Conservation (phyloP, 1,140 invertebrate genomes). For the Wiebesia pumilae region DNA sequence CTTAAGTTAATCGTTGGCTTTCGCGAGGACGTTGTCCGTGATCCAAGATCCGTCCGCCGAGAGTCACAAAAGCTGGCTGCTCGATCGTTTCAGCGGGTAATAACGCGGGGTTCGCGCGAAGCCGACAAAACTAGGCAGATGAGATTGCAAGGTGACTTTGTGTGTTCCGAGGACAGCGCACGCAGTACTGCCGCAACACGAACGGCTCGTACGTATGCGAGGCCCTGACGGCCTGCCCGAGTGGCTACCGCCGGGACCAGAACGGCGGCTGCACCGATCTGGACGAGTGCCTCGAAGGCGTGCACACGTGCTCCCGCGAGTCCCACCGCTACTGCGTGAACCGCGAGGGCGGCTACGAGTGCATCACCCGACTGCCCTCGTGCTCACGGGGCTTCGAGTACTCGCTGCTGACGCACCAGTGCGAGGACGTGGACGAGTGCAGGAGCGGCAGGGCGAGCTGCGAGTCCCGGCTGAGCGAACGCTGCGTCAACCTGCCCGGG, state of each 20-base stretch:
- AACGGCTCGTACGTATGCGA: slow-evolving; percentile 66
- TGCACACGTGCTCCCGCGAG: slow-evolving; percentile 65
- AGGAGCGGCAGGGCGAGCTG: slow-evolving; percentile 64
- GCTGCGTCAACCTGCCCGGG: slow-evolving; percentile 77
- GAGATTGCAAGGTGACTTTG: not conserved
- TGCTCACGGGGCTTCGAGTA: slow-evolving; percentile 68
- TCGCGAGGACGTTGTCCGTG: too few relatives aligned
- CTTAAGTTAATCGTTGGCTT: too few relatives aligned
- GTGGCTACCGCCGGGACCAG: slow-evolving; percentile 59
- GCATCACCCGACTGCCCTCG: slow-evolving; percentile 65
- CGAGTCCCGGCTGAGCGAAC: slow-evolving; percentile 72
- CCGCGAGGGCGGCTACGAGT: slow-evolving; percentile 74
- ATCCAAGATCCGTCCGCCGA: too few relatives aligned
- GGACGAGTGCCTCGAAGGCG: slow-evolving; percentile 74
- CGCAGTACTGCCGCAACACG: slow-evolving; percentile 63
- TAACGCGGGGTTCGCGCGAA: too few relatives aligned
- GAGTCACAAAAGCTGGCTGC: too few relatives aligned
- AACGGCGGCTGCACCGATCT: slow-evolving; percentile 75
- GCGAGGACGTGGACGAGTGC: slow-evolving; percentile 82
- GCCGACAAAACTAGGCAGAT: too few relatives aligned
- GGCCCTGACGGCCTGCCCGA: slow-evolving; percentile 56
- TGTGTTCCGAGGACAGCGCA: slow-evolving; percentile 45
- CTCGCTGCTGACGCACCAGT: slow-evolving; percentile 66
- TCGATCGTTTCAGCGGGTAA: too few relatives aligned
- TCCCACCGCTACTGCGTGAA: slow-evolving; percentile 75